Conservation (phyloP, 2,888 invertebrate genomes). For the Drosophila mimica region DNA sequence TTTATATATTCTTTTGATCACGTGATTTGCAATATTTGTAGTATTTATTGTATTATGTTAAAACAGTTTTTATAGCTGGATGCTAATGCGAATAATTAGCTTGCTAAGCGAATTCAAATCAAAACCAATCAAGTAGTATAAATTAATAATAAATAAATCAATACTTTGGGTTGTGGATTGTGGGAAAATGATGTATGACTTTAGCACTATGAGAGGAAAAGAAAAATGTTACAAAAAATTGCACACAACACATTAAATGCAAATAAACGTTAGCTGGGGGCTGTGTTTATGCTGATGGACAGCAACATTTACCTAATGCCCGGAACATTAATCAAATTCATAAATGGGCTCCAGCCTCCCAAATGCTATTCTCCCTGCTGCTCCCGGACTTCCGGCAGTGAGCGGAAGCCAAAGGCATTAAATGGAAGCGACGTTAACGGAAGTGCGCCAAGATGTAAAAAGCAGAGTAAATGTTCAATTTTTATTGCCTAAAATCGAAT, state of each 20-base stretch:
- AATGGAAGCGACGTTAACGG: slow-evolving; percentile 42
- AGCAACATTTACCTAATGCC: slow-evolving; percentile 65
- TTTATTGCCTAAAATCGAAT: slow-evolving; percentile 72
- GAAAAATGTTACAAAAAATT: slow-evolving; percentile 56
- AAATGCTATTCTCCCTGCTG: slow-evolving; percentile 21
- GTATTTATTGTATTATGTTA: slow-evolving; percentile 4
- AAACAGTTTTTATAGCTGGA: slow-evolving; percentile 8
- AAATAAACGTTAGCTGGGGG: slow-evolving; percentile 70
- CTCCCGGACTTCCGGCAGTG: slow-evolving; percentile 35
- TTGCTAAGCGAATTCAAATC: slow-evolving; percentile 21
- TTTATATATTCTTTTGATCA: slow-evolving; percentile 5
- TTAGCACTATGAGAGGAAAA: slow-evolving; percentile 6
- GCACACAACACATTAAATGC: slow-evolving; percentile 76
- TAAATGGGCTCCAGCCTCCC: slow-evolving; percentile 53
- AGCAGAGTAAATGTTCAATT: slow-evolving; percentile 67
- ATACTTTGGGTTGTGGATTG: background rate
- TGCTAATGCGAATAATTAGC: slow-evolving; percentile 24
- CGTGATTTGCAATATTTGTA: slow-evolving; percentile 1
- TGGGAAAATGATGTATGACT: slow-evolving; percentile 37
- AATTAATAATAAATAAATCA: slow-evolving; percentile 54
- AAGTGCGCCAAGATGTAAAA: slow-evolving; percentile 34
- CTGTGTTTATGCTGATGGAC: slow-evolving; percentile 66
- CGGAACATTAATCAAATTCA: slow-evolving; percentile 77
- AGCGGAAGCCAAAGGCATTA: slow-evolving; percentile 41
- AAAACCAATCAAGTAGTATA: slow-evolving; percentile 49